These are phyloP conservation scores for Palaemon carinicauda DNA, from an alignment of 1,140 invertebrate species.

Conservation along the genomic window DNA sequence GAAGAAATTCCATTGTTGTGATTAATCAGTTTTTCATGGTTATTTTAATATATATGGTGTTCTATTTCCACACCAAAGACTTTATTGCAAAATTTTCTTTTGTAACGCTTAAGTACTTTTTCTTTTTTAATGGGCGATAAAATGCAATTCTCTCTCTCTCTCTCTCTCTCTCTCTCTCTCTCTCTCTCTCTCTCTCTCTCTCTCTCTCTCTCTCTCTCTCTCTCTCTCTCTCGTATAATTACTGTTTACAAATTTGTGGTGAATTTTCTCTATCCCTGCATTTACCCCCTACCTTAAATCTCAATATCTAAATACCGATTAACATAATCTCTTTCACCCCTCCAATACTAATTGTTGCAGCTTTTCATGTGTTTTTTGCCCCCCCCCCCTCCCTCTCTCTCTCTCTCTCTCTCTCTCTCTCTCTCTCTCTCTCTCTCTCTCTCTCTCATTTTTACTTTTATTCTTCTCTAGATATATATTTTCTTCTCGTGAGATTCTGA, in stretches of 20 bases:
- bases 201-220: conserved; percentile 19
- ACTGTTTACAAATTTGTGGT: not conserved
- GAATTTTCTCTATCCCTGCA: not conserved
- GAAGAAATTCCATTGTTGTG: too few species aligned
- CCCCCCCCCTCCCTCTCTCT: conserved; percentile 2
- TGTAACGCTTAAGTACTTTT: too few species aligned
- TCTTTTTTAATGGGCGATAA: too few species aligned
- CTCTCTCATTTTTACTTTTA: not conserved
- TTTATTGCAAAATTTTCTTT: too few species aligned
- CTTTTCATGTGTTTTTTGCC: not conserved
- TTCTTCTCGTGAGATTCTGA: too few species aligned
- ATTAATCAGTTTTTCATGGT: too few species aligned
- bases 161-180: not conserved
- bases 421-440: conserved; percentile 17
- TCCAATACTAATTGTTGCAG: not conserved
- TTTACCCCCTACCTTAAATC: not conserved
- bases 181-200: conserved; percentile 10
- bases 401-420: conserved; percentile 20
- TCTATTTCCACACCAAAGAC: too few species aligned
- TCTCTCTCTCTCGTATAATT: not conserved
- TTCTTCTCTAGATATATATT: too few species aligned
- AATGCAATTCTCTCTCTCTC: not conserved
- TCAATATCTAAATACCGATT: not conserved
- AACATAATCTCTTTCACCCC: too few species aligned
- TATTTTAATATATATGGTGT: too few species aligned